Evolutionary conservation across 1,140 invertebrate genomes (phyloP), one percentile per base, ranked within the genome.

Genomic region (Drosophila carrolli): DNA sequence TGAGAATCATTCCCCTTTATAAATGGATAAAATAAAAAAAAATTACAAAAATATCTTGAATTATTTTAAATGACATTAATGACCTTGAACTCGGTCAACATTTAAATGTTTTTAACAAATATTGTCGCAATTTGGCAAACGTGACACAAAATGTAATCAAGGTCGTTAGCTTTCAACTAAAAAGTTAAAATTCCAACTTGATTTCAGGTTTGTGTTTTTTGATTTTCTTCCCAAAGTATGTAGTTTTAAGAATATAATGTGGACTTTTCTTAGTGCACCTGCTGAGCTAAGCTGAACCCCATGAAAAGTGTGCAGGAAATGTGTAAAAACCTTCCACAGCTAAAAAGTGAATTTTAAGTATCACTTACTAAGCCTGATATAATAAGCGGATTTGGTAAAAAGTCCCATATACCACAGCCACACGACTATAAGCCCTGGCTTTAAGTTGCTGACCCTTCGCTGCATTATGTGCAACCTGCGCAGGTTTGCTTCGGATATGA

Each of bases 391-490:
- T 47, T 57, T 41, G 13, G 27, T 16, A 48, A 50, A 47, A 37
- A 41, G 29, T 41, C n/a, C 4, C 32, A 71, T n/a, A 32, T 62
- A 41, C 16, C n/a, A 47, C 19, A 13, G 47, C 66, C 38, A n/a
- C 14, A 71, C 35, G 44, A 37, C 43, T 38, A 37, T 71, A 71
- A 72, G 43, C 37, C 44, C 16, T 41, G 65, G 29, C 67, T 71
- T 71, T 50, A 71, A 71, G 65, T 66, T 14, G 47, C 68, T 71
- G 68, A 72, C 68, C 68, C 58, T 58, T 72, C 19, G 37, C 19
- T 58, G 29, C 19, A 71, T 50, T 58, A 70, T 41, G 65, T 50
- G 41, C 51, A 63, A 41, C 29, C 67, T 37, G 44, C 14, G 14
- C n/a, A 23, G 37, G 66, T 41, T 70, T 46, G 19, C 65, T 37